phyloP scores from a whole-genome alignment of 1,140 invertebrate species.

The Psilanteris sp. region DNA sequence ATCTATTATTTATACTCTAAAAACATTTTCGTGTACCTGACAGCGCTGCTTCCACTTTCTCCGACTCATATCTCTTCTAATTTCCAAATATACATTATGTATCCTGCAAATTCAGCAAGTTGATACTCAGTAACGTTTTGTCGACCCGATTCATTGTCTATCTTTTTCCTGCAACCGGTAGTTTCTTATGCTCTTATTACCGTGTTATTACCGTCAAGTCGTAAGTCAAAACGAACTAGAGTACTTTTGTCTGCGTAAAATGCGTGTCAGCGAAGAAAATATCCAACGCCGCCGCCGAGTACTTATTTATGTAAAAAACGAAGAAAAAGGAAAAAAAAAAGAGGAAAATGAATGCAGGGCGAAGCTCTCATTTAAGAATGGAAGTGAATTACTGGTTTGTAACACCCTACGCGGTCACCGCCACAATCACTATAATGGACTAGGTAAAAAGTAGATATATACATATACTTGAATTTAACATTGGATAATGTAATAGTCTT shows the following conservation, averaged over 20 bases:
- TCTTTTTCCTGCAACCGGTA: slow-evolving; percentile 22
- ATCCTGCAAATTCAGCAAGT: slow-evolving; percentile 53
- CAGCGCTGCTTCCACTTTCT: slow-evolving; percentile 52
- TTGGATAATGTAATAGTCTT: slow-evolving; percentile 32
- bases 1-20: slow-evolving; percentile 57
- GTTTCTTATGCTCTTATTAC: slow-evolving; percentile 63
- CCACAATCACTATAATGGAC: slow-evolving; percentile 78
- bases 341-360: slow-evolving; percentile 26
- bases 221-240: slow-evolving; percentile 36
- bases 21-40: slow-evolving; percentile 59
- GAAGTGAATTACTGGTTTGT: slow-evolving; percentile 43
- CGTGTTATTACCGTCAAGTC: slow-evolving; percentile 66
- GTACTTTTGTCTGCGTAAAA: slow-evolving; percentile 40
- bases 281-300: slow-evolving; percentile 17
- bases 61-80: slow-evolving; percentile 62
- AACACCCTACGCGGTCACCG: slow-evolving; percentile 65
- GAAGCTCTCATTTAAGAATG: slow-evolving; percentile 42
- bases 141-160: slow-evolving; percentile 37
- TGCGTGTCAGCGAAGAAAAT: slow-evolving; percentile 51
- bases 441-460: slow-evolving; percentile 72
- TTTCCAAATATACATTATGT: slow-evolving; percentile 61
- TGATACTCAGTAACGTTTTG: slow-evolving; percentile 52
- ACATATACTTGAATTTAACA: slow-evolving; percentile 67
- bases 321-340: slow-evolving; percentile 1
- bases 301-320: slow-evolving; percentile 14